Evolutionary conservation across 2,113 vertebrate genomes (phyloP), one percentile per base, ranked within the genome.

Genomic region (Phylloscopus trochiloides): DNA sequence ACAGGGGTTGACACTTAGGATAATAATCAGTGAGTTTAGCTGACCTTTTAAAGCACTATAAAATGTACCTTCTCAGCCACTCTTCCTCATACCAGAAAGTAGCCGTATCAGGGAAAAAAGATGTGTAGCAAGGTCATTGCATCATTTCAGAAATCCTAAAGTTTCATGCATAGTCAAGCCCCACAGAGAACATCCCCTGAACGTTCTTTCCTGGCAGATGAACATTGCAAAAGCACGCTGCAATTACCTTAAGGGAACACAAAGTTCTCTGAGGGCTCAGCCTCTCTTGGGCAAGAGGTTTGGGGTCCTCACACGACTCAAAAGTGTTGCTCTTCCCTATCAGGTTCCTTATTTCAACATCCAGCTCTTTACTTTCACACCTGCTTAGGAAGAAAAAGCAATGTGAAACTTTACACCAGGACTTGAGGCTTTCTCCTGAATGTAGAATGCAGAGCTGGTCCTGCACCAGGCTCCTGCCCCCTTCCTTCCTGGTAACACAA

Each of bases 351-450:
- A 98, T 98, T 89, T 92, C 78, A 50, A 91, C 61, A 81, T 98
- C 97, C 47, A 98, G 97, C 75, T 98, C 97, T 80, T 96, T 16
- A 57, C 98, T 98, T 74, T 98, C 98, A 63, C 97, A 98, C 92
- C 98, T 98, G 96, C 31, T 90, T 48, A 47, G 32, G 63, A 94
- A 82, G 19, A 95, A 77, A 90, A 11, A 43, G 12, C 42, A 71
- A 50, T 3, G 17, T 65, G 76, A 80, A 63, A 18, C 10, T 70
- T 77, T 10, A 67, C 51, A 72, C 5, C 36, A 52, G n/a, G 55
- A 42, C 7, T 14, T 31, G 24, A 42, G 29, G 40, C 12, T 47
- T 10, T 36, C 10, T 82, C 78, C 93, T 67, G 75, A 47, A 73
- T 3, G 9, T 48, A 43, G n/a, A 51, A 18, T 0, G 0, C n/a